Evolutionary conservation across 2,113 vertebrate species (phyloP).

Genomic region (Amazona vittata): DNA sequence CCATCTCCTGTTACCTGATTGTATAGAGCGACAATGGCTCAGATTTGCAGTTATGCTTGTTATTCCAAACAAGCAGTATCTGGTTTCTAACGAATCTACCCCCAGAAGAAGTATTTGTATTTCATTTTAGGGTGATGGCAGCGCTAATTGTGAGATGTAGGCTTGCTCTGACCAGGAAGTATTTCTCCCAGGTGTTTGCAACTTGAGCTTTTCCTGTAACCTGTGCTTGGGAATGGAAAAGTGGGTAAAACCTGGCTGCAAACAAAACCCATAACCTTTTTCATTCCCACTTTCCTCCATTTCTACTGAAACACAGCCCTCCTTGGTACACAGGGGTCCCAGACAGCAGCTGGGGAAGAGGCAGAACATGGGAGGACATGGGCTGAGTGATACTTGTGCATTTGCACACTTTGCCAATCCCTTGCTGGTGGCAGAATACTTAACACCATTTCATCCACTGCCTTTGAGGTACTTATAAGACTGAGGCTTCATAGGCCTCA

Average conservation of each 20-base stretch:
- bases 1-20: background rate
- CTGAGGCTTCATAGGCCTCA: background rate
- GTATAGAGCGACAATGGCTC: background rate
- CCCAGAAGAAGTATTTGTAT: background rate
- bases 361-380: accelerated
- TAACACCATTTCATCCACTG: background rate
- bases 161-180: background rate
- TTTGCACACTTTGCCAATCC: background rate
- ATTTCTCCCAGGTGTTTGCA: background rate
- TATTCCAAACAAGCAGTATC: background rate
- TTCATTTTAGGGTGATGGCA: background rate
- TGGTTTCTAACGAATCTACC: background rate
- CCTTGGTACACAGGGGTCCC: accelerated
- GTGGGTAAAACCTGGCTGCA: background rate
- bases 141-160: background rate
- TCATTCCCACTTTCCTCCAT: background rate
- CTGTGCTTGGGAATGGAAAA: background rate
- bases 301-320: background rate
- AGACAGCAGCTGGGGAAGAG: background rate
- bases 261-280: background rate
- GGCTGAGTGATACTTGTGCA: accelerated
- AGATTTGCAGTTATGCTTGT: background rate
- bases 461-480: background rate
- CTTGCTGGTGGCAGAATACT: background rate
- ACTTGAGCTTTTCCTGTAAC: background rate